A percentile compares a stretch with the other conserved stretches of the same genome.
Conservation (phyloP, 1,140 invertebrate species). For the Conus betulinus region DNA sequence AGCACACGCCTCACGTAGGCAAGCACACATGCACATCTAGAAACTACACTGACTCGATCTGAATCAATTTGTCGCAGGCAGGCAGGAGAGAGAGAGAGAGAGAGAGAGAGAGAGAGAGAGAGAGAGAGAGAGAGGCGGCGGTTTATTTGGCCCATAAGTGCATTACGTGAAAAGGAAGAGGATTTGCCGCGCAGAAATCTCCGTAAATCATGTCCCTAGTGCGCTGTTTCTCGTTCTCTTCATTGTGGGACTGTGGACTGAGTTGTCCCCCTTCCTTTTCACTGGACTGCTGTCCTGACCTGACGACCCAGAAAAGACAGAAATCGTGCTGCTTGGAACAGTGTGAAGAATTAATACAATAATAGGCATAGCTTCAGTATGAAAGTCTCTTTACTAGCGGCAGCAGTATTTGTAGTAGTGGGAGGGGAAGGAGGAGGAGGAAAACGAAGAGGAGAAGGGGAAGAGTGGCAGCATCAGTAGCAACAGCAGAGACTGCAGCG, state of each 20-base stretch:
- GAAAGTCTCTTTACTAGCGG: too few relatives aligned
- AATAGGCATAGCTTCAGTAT: too few relatives aligned
- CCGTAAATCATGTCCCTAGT: not conserved
- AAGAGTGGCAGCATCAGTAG: too few relatives aligned
- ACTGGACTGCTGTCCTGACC: too few relatives aligned
- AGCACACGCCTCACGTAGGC: not conserved
- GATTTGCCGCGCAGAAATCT: not conserved
- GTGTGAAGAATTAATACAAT: too few relatives aligned
- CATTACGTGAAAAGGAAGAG: conserved; percentile 13
- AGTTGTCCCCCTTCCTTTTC: too few relatives aligned
- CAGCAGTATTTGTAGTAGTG: too few relatives aligned
- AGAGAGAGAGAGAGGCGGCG: not conserved
- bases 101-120: conserved; percentile 6
- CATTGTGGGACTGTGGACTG: not conserved
- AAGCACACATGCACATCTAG: not conserved
- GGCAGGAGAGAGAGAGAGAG: conserved; percentile 1
- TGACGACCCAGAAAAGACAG: too few relatives aligned
- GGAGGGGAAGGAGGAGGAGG: too few relatives aligned
- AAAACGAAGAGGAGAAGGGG: too few relatives aligned
- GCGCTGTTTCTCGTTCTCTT: not conserved
- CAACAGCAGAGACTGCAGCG: too few relatives aligned
- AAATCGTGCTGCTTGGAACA: too few relatives aligned
- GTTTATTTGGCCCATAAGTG: conserved; percentile 3
- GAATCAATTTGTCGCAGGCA: not conserved
- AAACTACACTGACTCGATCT: not conserved